phyloP scores from a whole-genome alignment of 2,797 vertebrate species.

The Pempheris klunzingeri region DNA sequence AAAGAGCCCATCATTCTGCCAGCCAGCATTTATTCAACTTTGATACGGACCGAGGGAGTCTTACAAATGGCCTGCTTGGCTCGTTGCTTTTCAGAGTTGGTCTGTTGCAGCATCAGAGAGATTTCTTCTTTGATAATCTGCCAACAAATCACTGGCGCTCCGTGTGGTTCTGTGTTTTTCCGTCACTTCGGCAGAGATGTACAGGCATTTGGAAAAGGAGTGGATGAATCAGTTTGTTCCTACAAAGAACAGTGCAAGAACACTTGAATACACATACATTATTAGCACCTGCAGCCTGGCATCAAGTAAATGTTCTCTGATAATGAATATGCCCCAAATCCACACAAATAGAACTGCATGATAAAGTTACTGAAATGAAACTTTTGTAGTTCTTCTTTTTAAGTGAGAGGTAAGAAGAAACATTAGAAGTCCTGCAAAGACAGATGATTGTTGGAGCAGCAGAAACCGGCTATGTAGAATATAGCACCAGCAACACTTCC shows the following conservation, averaged over 20 bases:
- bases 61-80: slow-evolving; percentile 8
- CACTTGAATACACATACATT: slow-evolving; percentile 28
- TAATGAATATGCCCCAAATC: background rate
- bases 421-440: no score
- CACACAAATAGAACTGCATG: background rate
- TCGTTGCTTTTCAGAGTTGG: slow-evolving; percentile 2
- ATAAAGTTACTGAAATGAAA: background rate
- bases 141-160: slow-evolving; percentile 57
- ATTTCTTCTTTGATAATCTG: slow-evolving; percentile 62
- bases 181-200: slow-evolving; percentile 4
- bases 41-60: background rate
- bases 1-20: slow-evolving; percentile 24
- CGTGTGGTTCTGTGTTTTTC: slow-evolving; percentile 17
- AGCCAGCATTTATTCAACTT: slow-evolving; percentile 29
- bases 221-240: background rate
- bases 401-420: no score
- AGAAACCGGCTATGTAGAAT: no score
- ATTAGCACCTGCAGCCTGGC: slow-evolving; percentile 23
- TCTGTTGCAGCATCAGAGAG: slow-evolving; percentile 42
- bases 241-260: slow-evolving; percentile 9
- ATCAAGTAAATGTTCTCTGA: no score
- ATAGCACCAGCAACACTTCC: background rate
- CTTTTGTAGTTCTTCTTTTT: no score
- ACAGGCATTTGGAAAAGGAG: background rate
- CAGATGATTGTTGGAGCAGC: no score